These are phyloP conservation scores for Lanius collurio DNA, from an alignment of 2,113 vertebrate genomes.

Conservation along the genomic window DNA sequence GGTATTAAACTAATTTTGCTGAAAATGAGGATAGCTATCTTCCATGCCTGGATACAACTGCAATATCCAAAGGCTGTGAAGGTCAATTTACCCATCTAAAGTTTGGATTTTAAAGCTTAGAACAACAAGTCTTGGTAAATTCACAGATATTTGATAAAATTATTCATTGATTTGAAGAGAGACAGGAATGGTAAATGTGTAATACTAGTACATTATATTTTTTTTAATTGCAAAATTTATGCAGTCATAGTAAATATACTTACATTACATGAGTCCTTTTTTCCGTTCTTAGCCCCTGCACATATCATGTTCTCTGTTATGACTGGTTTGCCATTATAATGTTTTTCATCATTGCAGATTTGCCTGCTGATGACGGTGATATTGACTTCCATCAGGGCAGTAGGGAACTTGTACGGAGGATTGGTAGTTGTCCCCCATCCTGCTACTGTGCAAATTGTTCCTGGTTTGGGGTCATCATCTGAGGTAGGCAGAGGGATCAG, in stretches of 20 bases:
- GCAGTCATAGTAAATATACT: conserved; percentile 34
- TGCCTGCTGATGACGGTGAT: conserved; percentile 65
- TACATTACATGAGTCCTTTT: conserved; percentile 61
- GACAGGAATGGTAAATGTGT: not conserved
- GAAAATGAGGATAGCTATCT: not conserved
- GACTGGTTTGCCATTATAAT: conserved; percentile 33
- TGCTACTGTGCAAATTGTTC: conserved; percentile 60
- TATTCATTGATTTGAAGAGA: not conserved
- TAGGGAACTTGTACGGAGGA: rapidly evolving
- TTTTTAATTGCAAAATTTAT: not conserved
- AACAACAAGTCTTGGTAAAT: not conserved
- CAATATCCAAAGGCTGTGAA: not conserved
- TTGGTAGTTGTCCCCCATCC: conserved; percentile 41
- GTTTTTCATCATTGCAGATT: conserved; percentile 45
- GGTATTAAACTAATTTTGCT: not conserved
- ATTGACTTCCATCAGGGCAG: conserved; percentile 69
- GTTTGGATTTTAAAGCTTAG: not conserved
- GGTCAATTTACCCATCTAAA: not conserved
- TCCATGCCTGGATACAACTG: not conserved
- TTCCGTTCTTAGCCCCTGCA: conserved; percentile 25
- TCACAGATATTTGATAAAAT: not conserved
- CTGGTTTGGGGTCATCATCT: conserved; percentile 17
- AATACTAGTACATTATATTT: not conserved
- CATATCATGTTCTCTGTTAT: conserved; percentile 75
- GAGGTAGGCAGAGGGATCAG: conserved; percentile 33